Percentiles rank a stretch among this genome's conserved stretches.
These are phyloP conservation scores for Microctonus brassicae DNA, from an alignment of 2,888 invertebrate genomes.

Conservation along the genomic window DNA sequence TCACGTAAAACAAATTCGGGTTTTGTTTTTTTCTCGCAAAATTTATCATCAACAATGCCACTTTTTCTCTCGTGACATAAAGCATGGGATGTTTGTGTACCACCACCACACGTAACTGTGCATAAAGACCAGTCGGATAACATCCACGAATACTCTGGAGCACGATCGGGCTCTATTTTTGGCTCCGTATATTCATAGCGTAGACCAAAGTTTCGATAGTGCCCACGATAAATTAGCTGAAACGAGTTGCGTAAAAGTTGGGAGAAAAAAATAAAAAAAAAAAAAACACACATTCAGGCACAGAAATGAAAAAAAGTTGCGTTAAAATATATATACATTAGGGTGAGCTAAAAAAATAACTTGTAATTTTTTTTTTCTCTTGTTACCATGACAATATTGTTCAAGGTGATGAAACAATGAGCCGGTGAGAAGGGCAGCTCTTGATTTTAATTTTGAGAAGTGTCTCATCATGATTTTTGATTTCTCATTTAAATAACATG, in stretches of 20 bases:
- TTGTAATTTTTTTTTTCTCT: no score
- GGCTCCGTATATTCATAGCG: conserved; percentile 87
- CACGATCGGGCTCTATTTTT: conserved; percentile 73
- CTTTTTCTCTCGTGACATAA: conserved; percentile 75
- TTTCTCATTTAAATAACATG: no score
- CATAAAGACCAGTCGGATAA: conserved; percentile 87
- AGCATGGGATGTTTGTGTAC: conserved; percentile 74
- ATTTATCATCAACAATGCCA: conserved; percentile 74
- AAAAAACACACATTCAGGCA: background rate
- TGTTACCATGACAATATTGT: no score
- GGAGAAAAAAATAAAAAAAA: background rate
- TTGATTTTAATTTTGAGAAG: no score
- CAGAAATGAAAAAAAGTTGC: background rate
- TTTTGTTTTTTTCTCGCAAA: conserved; percentile 69
- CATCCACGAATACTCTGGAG: conserved; percentile 80
- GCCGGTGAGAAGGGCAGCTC: no score
- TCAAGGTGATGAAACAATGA: no score
- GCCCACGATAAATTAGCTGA: conserved; percentile 65
- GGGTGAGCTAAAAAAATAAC: no score
- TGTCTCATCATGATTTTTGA: no score
- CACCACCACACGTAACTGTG: conserved; percentile 83
- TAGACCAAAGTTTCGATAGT: conserved; percentile 84
- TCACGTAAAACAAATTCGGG: conserved; percentile 67
- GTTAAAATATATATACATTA: background rate
- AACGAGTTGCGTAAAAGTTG: background rate